These are phyloP conservation scores for Sebastiscus tertius DNA, from an alignment of 2,797 vertebrate species.

Conservation along the genomic window DNA sequence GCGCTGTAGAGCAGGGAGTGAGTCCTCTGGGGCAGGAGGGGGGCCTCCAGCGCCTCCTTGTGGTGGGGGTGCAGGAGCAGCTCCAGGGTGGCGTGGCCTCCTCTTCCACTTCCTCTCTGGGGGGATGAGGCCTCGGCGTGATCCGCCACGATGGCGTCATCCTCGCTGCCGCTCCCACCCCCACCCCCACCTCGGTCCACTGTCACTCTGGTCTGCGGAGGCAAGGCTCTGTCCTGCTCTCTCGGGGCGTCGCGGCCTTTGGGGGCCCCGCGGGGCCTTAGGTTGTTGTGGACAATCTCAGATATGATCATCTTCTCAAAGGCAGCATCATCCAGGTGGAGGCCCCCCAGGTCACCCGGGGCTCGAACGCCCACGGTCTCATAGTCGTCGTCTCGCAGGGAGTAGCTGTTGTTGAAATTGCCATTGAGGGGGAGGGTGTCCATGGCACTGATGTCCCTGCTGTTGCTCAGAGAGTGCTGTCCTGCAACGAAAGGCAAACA, in stretches of 20 bases:
- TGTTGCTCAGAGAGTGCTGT: constrained; percentile 99
- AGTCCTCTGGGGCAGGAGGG: constrained; percentile 97
- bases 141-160: constrained; percentile 89
- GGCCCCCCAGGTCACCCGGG: constrained; percentile 88
- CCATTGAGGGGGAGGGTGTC: constrained; percentile 99
- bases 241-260: constrained; percentile 69
- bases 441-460: constrained; percentile 99
- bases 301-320: constrained; percentile 99
- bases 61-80: constrained; percentile 89
- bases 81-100: constrained; percentile 88
- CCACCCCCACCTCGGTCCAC: constrained; percentile 80
- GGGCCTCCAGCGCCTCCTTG: constrained; percentile 92
- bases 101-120: constrained; percentile 79
- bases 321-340: constrained; percentile 93
- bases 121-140: constrained; percentile 89
- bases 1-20: constrained; percentile 98
- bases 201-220: constrained; percentile 66
- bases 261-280: constrained; percentile 87
- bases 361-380: constrained; percentile 87
- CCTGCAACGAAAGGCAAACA: constrained; percentile 85
- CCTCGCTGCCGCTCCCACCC: constrained; percentile 91
- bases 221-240: constrained; percentile 60
- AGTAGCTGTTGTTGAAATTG: constrained; percentile 99
- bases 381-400: constrained; percentile 93
- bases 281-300: constrained; percentile 98